A percentile compares a stretch with the other conserved stretches of the same genome.
Conservation (phyloP, 2,113 vertebrate genomes). For the Bufo bufo region DNA sequence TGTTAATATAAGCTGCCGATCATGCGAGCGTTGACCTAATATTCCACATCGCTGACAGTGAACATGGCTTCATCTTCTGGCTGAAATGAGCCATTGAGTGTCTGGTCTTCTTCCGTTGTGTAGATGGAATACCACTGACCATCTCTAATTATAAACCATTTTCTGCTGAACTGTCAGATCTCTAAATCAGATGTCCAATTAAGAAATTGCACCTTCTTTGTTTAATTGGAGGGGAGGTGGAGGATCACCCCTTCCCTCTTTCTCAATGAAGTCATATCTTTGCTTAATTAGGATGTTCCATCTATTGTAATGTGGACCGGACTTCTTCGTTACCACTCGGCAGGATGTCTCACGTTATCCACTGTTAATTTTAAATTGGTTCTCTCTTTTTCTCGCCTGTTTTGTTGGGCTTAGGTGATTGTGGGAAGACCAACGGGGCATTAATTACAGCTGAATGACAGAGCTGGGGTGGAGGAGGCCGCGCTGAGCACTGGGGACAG, state of each 20-base stretch:
- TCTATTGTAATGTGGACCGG: conserved; percentile 71
- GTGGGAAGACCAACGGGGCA: conserved; percentile 64
- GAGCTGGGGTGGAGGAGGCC: conserved; percentile 35
- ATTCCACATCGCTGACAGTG: background rate
- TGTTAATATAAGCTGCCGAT: background rate
- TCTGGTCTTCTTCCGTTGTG: background rate
- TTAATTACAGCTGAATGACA: conserved; percentile 64
- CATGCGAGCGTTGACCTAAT: background rate
- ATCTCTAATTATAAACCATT: conserved; percentile 62
- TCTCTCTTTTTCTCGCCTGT: conserved; percentile 59
- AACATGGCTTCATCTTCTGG: background rate
- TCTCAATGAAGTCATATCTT: conserved; percentile 81
- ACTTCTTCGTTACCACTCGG: conserved; percentile 62
- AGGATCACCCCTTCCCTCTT: conserved; percentile 60
- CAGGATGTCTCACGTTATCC: conserved; percentile 69
- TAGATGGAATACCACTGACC: conserved; percentile 51
- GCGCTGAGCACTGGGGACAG: conserved; percentile 18
- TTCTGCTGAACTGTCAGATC: conserved; percentile 66
- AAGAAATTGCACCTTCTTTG: conserved; percentile 83
- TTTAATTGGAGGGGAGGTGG: conserved; percentile 82
- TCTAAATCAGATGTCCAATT: conserved; percentile 78
- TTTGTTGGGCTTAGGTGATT: conserved; percentile 62
- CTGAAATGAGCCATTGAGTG: background rate
- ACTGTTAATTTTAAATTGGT: conserved; percentile 67
- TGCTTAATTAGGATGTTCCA: conserved; percentile 77